These are phyloP conservation scores for Peromyscus aztecus DNA, from an alignment of 2,797 vertebrate species.

Conservation along the genomic window DNA sequence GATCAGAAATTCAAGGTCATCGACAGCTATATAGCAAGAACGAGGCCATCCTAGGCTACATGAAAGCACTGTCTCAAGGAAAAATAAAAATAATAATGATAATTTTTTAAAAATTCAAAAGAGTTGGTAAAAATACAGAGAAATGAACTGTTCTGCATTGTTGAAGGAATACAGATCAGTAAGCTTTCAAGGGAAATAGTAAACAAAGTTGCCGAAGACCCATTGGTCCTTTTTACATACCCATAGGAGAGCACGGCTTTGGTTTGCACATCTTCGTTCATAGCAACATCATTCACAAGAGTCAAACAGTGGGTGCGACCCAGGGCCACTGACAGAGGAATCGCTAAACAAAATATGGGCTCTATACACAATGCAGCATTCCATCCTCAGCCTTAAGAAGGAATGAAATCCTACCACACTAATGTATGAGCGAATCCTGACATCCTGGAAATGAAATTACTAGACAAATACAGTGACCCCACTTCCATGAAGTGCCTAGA, in stretches of 20 bases:
- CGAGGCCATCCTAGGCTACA: background rate
- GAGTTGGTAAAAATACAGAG: background rate
- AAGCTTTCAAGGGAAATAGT: background rate
- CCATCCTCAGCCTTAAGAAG: background rate
- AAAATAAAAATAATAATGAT: background rate
- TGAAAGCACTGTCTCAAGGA: background rate
- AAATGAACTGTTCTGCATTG: background rate
- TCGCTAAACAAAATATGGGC: background rate
- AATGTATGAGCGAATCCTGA: background rate
- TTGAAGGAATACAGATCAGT: background rate
- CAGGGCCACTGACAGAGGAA: background rate
- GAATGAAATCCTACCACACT: background rate
- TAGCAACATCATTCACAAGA: background rate
- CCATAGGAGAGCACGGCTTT: background rate
- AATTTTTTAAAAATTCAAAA: background rate
- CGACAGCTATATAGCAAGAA: background rate
- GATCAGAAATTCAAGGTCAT: background rate
- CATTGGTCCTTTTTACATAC: background rate
- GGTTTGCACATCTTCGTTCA: background rate
- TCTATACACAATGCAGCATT: background rate
- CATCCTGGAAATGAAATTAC: background rate
- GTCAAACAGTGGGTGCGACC: background rate
- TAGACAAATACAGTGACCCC: background rate
- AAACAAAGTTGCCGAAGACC: background rate
- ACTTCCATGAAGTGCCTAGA: background rate